Evolutionary conservation across 2,888 invertebrate genomes (phyloP).

Genomic region (Conistra vaccinii): DNA sequence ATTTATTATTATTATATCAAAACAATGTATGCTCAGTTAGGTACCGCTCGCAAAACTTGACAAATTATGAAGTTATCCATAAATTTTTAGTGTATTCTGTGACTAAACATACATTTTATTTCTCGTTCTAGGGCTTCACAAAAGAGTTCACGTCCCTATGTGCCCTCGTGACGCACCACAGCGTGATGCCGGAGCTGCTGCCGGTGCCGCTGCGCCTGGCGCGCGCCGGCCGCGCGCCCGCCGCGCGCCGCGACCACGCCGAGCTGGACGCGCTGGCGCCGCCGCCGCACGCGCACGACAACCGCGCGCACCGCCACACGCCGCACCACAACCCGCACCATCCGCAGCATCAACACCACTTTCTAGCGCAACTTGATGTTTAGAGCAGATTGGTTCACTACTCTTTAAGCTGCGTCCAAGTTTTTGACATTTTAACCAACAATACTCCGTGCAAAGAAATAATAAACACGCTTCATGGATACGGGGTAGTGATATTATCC

Average conservation of each 20-base stretch:
- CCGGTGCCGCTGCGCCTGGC: slow-evolving; percentile 97
- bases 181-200: slow-evolving; percentile 98
- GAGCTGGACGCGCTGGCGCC: slow-evolving; percentile 43
- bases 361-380: slow-evolving; percentile 54
- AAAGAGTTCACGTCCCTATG: slow-evolving; percentile 98
- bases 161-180: slow-evolving; percentile 98
- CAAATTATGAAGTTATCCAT: background rate
- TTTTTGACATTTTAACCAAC: background rate
- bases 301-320: slow-evolving; percentile 30
- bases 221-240: slow-evolving; percentile 79
- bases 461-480: background rate
- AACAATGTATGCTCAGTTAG: background rate
- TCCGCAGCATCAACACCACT: slow-evolving; percentile 55
- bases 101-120: background rate
- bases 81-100: too few species aligned
- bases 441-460: background rate
- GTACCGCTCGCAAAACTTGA: background rate
- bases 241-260: slow-evolving; percentile 45
- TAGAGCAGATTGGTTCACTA: slow-evolving; percentile 13
- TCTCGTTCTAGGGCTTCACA: slow-evolving; percentile 95
- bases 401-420: background rate
- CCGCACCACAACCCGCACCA: slow-evolving; percentile 41
- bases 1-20: background rate
- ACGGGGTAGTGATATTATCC: background rate
- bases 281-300: slow-evolving; percentile 42